These are phyloP conservation scores for Todus mexicanus DNA, from an alignment of 2,797 vertebrate species.

Conservation along the genomic window DNA sequence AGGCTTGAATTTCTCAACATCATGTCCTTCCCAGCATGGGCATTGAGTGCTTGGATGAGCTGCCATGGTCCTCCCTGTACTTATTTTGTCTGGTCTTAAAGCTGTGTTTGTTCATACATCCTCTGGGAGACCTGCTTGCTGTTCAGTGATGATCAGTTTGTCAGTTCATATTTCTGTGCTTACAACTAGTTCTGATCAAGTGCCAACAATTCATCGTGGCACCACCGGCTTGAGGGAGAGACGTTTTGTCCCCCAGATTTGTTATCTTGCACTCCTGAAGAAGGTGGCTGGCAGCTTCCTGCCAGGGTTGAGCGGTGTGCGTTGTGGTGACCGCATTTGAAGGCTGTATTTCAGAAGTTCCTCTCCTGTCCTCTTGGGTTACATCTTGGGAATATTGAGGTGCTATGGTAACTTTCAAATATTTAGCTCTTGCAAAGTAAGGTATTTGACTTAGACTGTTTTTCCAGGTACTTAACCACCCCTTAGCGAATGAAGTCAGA, in stretches of 20 bases:
- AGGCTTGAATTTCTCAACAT: slow-evolving; percentile 38
- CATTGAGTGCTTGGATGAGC: slow-evolving; percentile 27
- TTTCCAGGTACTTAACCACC: slow-evolving; percentile 65
- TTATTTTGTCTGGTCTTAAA: background rate
- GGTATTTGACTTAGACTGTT: slow-evolving; percentile 62
- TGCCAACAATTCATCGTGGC: background rate
- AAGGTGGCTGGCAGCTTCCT: background rate
- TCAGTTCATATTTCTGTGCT: slow-evolving; percentile 5
- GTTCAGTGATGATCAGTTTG: background rate
- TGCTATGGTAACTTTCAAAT: slow-evolving; percentile 68
- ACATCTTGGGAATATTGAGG: slow-evolving; percentile 59
- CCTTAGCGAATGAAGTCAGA: slow-evolving; percentile 27
- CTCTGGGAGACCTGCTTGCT: background rate
- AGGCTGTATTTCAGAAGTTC: slow-evolving; percentile 36
- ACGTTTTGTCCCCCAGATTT: background rate
- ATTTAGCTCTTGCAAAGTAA: slow-evolving; percentile 60
- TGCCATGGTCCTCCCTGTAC: background rate
- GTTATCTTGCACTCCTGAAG: background rate
- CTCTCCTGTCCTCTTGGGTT: slow-evolving; percentile 50
- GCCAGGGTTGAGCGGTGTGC: background rate
- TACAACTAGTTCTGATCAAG: background rate
- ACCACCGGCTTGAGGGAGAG: background rate
- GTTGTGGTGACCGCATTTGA: background rate
- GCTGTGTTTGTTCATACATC: background rate
- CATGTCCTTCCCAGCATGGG: background rate